Percentiles rank a stretch among this genome's conserved stretches.
These are phyloP conservation scores for Lasioglossum zephyrum DNA, from an alignment of 2,888 invertebrate genomes.

Conservation along the genomic window DNA sequence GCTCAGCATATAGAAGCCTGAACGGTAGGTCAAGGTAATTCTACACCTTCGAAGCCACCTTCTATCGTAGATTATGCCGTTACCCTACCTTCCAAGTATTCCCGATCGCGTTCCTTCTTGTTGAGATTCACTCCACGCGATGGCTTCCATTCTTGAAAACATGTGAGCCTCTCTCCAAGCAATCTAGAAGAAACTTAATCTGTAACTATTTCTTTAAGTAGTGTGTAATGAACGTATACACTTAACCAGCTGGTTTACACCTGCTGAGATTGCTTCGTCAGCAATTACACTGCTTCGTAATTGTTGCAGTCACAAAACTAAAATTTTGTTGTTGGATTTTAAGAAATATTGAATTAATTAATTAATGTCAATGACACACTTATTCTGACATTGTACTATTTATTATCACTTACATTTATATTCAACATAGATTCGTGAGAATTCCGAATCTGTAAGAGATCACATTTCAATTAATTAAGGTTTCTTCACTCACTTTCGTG, in stretches of 20 bases:
- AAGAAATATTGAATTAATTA: neutral
- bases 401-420: neutral
- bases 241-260: neutral
- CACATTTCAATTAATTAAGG: no score
- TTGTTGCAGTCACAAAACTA: neutral
- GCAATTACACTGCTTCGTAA: neutral
- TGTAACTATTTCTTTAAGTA: neutral
- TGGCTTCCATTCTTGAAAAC: constrained; percentile 13
- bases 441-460: neutral
- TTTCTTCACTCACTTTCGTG: neutral
- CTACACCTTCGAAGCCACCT: constrained; percentile 66
- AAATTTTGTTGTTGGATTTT: neutral
- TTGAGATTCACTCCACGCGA: neutral
- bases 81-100: constrained; percentile 42
- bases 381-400: neutral
- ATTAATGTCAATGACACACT: neutral
- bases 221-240: neutral
- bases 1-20: constrained; percentile 50
- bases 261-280: neutral
- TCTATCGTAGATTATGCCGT: constrained; percentile 60
- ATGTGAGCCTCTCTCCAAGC: neutral
- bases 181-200: neutral
- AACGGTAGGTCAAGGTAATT: constrained; percentile 67
- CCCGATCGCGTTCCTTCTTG: constrained; percentile 41
- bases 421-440: neutral